Evolutionary conservation across 2,113 vertebrate genomes (phyloP).

Genomic region (Phyllopteryx taeniolatus): DNA sequence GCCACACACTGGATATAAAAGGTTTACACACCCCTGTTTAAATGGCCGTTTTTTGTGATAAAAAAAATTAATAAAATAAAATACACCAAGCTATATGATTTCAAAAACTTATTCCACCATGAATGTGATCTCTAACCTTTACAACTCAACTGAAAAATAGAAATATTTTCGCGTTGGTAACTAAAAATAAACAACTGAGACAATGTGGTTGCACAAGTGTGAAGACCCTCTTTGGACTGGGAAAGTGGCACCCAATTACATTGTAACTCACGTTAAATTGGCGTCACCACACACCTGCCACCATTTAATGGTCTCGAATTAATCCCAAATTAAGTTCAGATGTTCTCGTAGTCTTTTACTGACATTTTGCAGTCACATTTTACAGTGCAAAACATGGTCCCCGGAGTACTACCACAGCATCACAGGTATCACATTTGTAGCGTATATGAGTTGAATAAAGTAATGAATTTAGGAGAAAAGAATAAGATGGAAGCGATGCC

Average conservation of each 20-base stretch:
- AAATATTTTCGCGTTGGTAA: neutral
- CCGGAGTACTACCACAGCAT: neutral
- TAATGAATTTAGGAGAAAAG: too few relatives aligned
- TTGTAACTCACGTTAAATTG: neutral
- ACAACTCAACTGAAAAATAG: neutral
- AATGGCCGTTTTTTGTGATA: neutral
- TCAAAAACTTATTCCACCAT: neutral
- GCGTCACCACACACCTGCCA: neutral
- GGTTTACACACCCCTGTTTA: neutral
- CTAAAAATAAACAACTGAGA: neutral
- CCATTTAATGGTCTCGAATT: neutral
- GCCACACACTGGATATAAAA: neutral
- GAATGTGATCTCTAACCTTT: neutral
- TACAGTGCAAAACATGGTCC: neutral
- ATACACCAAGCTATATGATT: neutral
- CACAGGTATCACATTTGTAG: too few relatives aligned
- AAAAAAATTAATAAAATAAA: neutral
- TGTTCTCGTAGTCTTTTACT: neutral
- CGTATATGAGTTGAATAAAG: too few relatives aligned
- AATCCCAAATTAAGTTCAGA: neutral
- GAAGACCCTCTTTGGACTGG: neutral
- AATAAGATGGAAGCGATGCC: too few relatives aligned
- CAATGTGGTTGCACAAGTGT: neutral
- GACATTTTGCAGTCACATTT: neutral
- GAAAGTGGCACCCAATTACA: neutral